These are phyloP conservation scores for Heterotis niloticus DNA, from an alignment of 2,113 vertebrate genomes.

Conservation along the genomic window DNA sequence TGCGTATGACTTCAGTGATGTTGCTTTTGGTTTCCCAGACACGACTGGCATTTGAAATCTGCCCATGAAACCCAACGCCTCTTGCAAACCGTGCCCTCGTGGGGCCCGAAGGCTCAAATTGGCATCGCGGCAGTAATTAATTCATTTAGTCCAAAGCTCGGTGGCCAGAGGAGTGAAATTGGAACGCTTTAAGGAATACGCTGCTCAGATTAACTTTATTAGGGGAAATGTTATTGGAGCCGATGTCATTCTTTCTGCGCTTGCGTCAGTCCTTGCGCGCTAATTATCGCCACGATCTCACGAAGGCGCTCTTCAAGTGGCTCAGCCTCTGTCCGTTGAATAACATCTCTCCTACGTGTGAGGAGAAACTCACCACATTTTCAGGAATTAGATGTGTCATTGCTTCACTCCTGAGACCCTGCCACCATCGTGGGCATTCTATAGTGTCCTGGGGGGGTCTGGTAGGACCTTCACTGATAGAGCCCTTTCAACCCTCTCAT, in stretches of 20 bases:
- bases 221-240: not conserved
- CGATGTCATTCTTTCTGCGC: not conserved
- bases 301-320: not conserved
- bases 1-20: not conserved
- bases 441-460: no score
- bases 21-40: conserved; percentile 2
- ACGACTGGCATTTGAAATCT: conserved; percentile 7
- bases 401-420: no score
- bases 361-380: no score
- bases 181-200: not conserved
- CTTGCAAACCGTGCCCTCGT: not conserved
- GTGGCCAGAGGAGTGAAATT: not conserved
- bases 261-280: not conserved
- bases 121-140: conserved; percentile 16
- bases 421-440: no score
- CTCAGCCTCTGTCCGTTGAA: not conserved
- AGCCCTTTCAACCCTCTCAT: no score
- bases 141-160: conserved; percentile 14
- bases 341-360: not conserved
- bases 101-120: not conserved
- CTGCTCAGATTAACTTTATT: conserved; percentile 2
- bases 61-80: not conserved
- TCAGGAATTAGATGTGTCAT: no score
- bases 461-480: no score
- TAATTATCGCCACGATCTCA: conserved; percentile 16